A percentile compares a stretch with the other conserved stretches of the same genome.
phyloP scores from a whole-genome alignment of 2,888 invertebrate species.

The Ctenicera cuprea region DNA sequence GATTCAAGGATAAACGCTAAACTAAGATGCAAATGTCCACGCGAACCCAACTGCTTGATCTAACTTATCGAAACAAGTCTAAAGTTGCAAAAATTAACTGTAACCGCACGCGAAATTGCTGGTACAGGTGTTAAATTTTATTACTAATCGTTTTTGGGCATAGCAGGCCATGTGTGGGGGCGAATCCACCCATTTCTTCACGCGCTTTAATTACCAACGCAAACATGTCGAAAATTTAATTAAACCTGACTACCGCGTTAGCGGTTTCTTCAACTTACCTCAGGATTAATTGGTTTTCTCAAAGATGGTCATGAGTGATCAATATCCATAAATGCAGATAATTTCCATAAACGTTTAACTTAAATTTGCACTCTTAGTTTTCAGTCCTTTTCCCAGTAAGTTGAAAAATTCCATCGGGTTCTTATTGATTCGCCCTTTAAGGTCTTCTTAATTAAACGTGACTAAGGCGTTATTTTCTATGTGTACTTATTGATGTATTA shows the following conservation, averaged over 20 bases:
- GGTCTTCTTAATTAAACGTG: slow-evolving; percentile 29
- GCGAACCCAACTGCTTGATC: not conserved
- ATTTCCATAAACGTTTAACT: too few relatives aligned
- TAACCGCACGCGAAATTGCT: not conserved
- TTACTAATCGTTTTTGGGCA: not conserved
- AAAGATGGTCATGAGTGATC: slow-evolving; percentile 22
- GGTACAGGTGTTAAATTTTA: slow-evolving; percentile 3
- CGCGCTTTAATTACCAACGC: slow-evolving; percentile 11
- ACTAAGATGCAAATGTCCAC: not conserved
- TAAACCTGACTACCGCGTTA: not conserved
- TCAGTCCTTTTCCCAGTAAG: too few relatives aligned
- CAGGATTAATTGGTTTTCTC: slow-evolving; percentile 18
- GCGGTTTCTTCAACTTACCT: not conserved
- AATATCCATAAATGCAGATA: slow-evolving; percentile 4
- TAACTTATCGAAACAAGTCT: not conserved
- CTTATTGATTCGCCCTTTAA: not conserved
- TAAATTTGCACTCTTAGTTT: not conserved
- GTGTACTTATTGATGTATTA: slow-evolving; percentile 20
- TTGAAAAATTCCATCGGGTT: slow-evolving; percentile 1
- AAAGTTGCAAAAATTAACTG: slow-evolving; percentile 6
- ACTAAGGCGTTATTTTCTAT: slow-evolving; percentile 7
- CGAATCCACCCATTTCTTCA: not conserved
- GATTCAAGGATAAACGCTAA: slow-evolving; percentile 17
- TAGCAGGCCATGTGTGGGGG: not conserved
- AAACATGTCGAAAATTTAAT: slow-evolving; percentile 25